phyloP scores from a whole-genome alignment of 2,113 vertebrate species.

The Gobiocypris rarus region DNA sequence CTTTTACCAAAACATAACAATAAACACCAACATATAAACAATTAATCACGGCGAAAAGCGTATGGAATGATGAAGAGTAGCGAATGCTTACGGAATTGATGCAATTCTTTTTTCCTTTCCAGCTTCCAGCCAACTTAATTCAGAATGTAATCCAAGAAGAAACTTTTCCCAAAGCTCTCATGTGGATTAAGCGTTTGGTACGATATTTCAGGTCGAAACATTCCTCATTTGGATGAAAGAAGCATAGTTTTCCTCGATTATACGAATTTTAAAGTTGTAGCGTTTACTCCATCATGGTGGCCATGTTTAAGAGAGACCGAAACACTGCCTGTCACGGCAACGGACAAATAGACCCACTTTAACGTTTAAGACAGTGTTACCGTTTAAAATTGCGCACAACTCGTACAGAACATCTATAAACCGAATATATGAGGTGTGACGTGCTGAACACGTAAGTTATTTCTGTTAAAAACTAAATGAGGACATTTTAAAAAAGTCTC shows the following conservation, averaged over 20 bases:
- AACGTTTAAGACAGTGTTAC: not conserved
- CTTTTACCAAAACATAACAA: slow-evolving; percentile 20
- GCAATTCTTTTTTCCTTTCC: slow-evolving; percentile 77
- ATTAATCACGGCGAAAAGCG: not conserved
- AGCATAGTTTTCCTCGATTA: slow-evolving; percentile 56
- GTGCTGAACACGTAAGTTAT: not conserved
- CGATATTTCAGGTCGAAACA: slow-evolving; percentile 58
- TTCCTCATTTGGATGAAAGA: slow-evolving; percentile 62
- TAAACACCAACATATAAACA: slow-evolving; percentile 22
- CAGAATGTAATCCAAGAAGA: slow-evolving; percentile 65
- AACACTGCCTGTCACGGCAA: slow-evolving; percentile 77
- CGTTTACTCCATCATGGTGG: slow-evolving; percentile 82
- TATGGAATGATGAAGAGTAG: slow-evolving; percentile 5
- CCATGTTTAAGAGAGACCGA: slow-evolving; percentile 83
- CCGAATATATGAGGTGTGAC: not conserved
- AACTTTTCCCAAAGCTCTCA: slow-evolving; percentile 68
- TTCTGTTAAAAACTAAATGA: not conserved
- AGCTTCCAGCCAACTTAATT: slow-evolving; percentile 76
- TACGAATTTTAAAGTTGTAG: slow-evolving; percentile 79
- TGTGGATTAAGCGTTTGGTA: slow-evolving; percentile 58
- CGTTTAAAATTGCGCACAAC: not conserved
- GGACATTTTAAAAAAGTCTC: slow-evolving; percentile 69
- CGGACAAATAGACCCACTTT: slow-evolving; percentile 72
- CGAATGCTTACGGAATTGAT: slow-evolving; percentile 77
- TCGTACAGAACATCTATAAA: not conserved